A percentile compares a stretch with the other conserved stretches of the same genome.
Conservation (phyloP, 2,888 invertebrate species). For the Pterostichus niger region DNA sequence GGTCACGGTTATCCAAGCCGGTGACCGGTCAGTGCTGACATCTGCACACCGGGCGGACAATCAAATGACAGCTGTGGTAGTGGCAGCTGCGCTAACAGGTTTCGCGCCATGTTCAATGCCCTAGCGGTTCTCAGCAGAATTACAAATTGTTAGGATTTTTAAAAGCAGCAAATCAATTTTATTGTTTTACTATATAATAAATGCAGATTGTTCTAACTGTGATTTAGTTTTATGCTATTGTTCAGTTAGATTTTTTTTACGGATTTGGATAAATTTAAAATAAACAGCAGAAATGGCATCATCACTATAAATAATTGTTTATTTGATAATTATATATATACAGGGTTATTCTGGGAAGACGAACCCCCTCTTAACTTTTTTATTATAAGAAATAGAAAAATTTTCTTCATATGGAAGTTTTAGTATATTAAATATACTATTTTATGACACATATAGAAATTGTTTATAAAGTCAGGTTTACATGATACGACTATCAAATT, state of each 20-base stretch:
- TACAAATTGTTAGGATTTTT: constrained; percentile 22
- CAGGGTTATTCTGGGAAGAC: too few relatives aligned
- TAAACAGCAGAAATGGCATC: not conserved
- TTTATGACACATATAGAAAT: too few relatives aligned
- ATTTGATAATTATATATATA: too few relatives aligned
- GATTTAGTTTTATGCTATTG: not conserved
- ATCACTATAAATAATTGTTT: too few relatives aligned
- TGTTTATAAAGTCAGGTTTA: too few relatives aligned
- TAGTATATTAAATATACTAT: too few relatives aligned
- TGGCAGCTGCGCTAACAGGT: constrained; percentile 42
- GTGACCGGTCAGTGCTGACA: constrained; percentile 64
- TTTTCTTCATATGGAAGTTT: too few relatives aligned
- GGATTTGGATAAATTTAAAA: not conserved
- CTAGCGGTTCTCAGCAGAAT: constrained; percentile 39
- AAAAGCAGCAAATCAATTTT: constrained; percentile 32
- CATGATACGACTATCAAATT: too few relatives aligned
- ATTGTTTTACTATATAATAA: constrained; percentile 42
- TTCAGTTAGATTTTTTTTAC: constrained; percentile 1
- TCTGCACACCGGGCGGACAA: constrained; percentile 52
- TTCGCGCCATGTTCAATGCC: constrained; percentile 47
- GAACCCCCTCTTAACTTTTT: too few relatives aligned
- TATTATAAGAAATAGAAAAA: too few relatives aligned
- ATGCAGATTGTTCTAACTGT: constrained; percentile 45
- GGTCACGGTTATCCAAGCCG: constrained; percentile 30
- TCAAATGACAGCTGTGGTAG: constrained; percentile 32